Evolutionary conservation across 2,113 vertebrate species (phyloP), one percentile per base, ranked within the genome.

Genomic region (Potamarius usumacintae): DNA sequence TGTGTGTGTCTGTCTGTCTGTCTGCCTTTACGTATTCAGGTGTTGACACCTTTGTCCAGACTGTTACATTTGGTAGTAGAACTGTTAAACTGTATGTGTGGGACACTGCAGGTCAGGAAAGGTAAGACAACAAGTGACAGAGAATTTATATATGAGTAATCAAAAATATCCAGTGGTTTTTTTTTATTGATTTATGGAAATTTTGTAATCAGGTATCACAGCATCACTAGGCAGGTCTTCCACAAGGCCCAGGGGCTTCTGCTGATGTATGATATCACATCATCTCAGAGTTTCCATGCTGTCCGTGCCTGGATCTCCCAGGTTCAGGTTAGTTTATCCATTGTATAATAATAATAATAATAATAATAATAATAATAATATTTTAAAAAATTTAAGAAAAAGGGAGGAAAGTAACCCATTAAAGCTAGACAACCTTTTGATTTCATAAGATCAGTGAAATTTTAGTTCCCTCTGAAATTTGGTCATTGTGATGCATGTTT

Each of bases 91-190:
- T 99, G 2, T 94, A 96, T 89, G 90, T 99, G 81, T 99, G 98
- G 98, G 98, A 99, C 92, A 99, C 98, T 0, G 98, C 98, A 0
- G 98, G 98, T 15, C 97, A 99, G 88, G 98, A 99, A 89, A 97
- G 98, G 98, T 98, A 92, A 90, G 9, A 76, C 22, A 72, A 81
- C 74, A 86, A 78, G 11, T 58, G 42, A 82, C 52, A 72, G 50
- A 60, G 2, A 48, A 83, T 20, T 30, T 9, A 22, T 25, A 48
- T 1, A 60, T 7, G 27, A 58, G 2, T 22, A 50, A 4, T 42
- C 0, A 12, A 82, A 80, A 12, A 20, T 58, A 27, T 57, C 22
- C 82, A 42, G 67, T 62, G 18, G n/a, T 50, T 77, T 55, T 58
- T 55, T 80, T 63, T 74, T 74, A 10, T 6, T n/a, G 25, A 50